Percentiles rank a stretch among this genome's conserved stretches.
Conservation (phyloP, 2,113 vertebrate genomes). For the Natator depressus region DNA sequence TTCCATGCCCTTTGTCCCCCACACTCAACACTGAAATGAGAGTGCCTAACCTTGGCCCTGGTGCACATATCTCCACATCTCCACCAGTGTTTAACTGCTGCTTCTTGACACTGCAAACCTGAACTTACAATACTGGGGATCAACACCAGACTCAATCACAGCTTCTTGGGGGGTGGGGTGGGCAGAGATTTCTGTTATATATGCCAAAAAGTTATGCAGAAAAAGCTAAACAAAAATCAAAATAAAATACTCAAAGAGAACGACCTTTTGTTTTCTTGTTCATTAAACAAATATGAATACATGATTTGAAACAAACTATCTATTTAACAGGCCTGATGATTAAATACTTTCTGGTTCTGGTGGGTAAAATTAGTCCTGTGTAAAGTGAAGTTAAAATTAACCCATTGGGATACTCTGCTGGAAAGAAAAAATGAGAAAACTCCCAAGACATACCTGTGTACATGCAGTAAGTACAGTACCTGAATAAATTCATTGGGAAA, state of each 20-base stretch:
- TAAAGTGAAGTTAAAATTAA: neutral
- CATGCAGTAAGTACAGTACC: neutral
- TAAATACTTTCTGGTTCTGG: neutral
- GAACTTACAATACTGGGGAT: neutral
- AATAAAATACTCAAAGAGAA: neutral
- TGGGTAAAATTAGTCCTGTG: neutral
- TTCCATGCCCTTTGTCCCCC: neutral
- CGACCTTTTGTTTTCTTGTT: neutral
- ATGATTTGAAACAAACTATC: neutral
- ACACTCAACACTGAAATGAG: neutral
- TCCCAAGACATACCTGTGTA: neutral
- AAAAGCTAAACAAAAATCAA: neutral
- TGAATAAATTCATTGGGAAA: neutral
- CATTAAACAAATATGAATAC: neutral
- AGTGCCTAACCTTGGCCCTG: no score
- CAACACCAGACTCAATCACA: neutral
- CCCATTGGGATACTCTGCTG: neutral
- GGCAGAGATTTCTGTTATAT: neutral
- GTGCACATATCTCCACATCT: no score
- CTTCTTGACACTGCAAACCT: neutral
- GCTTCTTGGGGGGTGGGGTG: neutral
- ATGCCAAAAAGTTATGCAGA: neutral
- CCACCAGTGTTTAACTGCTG: neutral
- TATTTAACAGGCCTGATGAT: neutral
- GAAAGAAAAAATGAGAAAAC: neutral